These are phyloP conservation scores for Yponomeuta evonymella DNA, from an alignment of 2,888 invertebrate species.

Conservation along the genomic window DNA sequence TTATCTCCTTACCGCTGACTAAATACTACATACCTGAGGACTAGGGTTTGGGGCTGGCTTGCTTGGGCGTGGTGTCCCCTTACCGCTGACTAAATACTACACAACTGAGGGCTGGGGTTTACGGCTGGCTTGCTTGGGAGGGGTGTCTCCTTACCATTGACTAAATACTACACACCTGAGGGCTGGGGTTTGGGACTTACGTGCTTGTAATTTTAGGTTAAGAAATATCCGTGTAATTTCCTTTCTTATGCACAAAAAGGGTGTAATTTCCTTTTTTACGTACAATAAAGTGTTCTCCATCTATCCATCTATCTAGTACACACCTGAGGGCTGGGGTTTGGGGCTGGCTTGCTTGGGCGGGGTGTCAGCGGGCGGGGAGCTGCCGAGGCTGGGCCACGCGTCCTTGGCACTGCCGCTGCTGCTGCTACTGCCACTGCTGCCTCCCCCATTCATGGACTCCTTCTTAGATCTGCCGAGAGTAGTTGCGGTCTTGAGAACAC, in stretches of 20 bases:
- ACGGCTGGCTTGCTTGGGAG: not conserved
- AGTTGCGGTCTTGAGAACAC: not conserved
- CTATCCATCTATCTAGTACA: not conserved
- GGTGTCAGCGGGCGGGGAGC: conserved; percentile 61
- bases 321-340: conserved; percentile 1
- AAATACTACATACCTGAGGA: too few relatives aligned
- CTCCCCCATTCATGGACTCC: conserved; percentile 33
- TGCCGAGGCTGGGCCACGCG: conserved; percentile 83
- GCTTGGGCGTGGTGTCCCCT: not conserved
- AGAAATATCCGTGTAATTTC: too few relatives aligned
- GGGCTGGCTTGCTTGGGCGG: not conserved
- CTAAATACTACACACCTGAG: too few relatives aligned
- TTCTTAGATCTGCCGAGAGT: conserved; percentile 58
- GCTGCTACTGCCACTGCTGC: conserved; percentile 33
- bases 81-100: too few relatives aligned
- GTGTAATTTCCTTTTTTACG: too few relatives aligned
- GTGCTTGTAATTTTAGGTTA: too few relatives aligned
- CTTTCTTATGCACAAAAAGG: too few relatives aligned
- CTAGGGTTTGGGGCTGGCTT: not conserved
- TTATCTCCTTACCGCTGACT: not conserved
- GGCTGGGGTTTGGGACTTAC: not conserved
- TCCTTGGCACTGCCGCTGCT: conserved; percentile 76
- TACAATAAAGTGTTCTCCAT: not conserved
- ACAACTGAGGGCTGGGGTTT: not conserved
- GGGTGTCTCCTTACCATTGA: not conserved